Conservation (phyloP, 1,140 invertebrate genomes). For the Drosophila orena region DNA sequence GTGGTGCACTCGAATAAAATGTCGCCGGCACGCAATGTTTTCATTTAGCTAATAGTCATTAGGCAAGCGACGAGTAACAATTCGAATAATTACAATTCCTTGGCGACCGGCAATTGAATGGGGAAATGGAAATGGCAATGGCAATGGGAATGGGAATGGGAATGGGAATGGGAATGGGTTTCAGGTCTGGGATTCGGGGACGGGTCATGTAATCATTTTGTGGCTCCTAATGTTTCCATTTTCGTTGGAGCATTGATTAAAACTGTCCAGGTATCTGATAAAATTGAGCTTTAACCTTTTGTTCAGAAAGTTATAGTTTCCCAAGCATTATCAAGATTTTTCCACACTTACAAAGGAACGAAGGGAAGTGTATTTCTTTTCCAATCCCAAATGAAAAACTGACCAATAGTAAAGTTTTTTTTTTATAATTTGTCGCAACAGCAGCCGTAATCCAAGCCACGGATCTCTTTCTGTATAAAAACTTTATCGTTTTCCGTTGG, state of each 20-base stretch:
- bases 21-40: slow-evolving; percentile 78
- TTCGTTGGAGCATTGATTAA: slow-evolving; percentile 59
- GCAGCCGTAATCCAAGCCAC: slow-evolving; percentile 1
- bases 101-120: slow-evolving; percentile 13
- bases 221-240: slow-evolving; percentile 53
- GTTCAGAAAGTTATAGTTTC: not conserved
- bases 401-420: not conserved
- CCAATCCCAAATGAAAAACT: not conserved
- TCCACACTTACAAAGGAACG: not conserved
- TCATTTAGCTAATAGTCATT: slow-evolving; percentile 82
- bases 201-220: slow-evolving; percentile 72
- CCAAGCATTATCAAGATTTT: no score
- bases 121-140: no score
- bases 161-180: slow-evolving; percentile 10
- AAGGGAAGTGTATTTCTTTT: not conserved
- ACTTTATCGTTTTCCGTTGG: slow-evolving; percentile 24
- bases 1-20: slow-evolving; percentile 63
- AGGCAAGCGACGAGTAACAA: slow-evolving; percentile 55
- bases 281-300: not conserved
- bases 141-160: slow-evolving; percentile 5
- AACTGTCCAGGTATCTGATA: slow-evolving; percentile 2
- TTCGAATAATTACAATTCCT: slow-evolving; percentile 67
- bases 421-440: not conserved
- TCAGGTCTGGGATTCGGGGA: slow-evolving; percentile 5
- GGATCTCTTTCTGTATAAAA: slow-evolving; percentile 9